A percentile compares a stretch with the other conserved stretches of the same genome.
phyloP scores from a whole-genome alignment of 2,113 vertebrate genomes.

The Malurus melanocephalus region DNA sequence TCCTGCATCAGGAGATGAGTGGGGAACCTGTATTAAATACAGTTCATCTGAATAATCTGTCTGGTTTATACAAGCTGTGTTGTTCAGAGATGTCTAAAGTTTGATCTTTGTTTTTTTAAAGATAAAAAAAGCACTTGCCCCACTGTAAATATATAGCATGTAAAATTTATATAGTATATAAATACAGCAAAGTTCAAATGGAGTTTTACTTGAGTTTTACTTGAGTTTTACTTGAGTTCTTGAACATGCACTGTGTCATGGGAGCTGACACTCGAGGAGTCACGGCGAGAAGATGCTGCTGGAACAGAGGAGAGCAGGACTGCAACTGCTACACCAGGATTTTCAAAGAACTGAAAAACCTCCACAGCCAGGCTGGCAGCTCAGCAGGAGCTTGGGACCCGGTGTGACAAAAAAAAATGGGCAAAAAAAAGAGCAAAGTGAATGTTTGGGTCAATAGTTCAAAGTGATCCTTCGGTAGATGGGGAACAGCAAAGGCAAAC shows the following conservation, averaged over 20 bases:
- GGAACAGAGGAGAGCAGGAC: constrained; percentile 10
- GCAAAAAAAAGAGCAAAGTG: neutral
- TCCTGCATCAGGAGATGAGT: constrained; percentile 85
- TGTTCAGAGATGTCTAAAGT: constrained; percentile 84
- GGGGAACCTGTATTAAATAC: constrained; percentile 84
- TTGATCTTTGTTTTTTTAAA: constrained; percentile 84
- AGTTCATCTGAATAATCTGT: constrained; percentile 83
- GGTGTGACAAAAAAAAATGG: neutral
- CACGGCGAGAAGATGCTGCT: constrained; percentile 12
- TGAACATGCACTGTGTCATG: constrained; percentile 19
- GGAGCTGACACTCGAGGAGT: neutral
- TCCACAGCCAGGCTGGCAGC: neutral
- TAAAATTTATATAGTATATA: constrained; percentile 92
- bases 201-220: constrained; percentile 14
- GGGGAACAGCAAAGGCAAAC: constrained; percentile 25
- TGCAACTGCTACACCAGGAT: constrained; percentile 10
- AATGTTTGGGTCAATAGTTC: neutral
- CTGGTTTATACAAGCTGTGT: constrained; percentile 83
- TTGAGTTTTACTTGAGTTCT: constrained; percentile 18
- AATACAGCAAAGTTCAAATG: constrained; percentile 76
- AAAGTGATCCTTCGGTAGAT: neutral
- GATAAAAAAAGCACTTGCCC: constrained; percentile 82
- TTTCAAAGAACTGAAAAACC: neutral
- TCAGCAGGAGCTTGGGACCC: neutral
- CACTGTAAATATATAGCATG: constrained; percentile 94